phyloP scores from a whole-genome alignment of 2,888 invertebrate genomes.

The Trachelus troglodyta region DNA sequence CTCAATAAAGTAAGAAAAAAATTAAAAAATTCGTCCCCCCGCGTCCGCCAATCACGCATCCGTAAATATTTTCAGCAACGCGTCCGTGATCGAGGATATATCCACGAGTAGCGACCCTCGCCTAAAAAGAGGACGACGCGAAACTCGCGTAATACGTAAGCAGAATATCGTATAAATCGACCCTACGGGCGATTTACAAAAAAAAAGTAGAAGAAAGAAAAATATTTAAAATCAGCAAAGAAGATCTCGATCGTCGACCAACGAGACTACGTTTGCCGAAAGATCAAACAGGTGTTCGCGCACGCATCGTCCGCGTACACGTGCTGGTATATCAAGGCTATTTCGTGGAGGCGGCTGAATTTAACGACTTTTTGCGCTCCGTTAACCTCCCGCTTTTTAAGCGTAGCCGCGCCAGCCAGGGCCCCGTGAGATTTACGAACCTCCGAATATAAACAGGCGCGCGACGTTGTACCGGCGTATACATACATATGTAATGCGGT shows the following conservation, averaged over 20 bases:
- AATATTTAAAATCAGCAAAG: too few species aligned
- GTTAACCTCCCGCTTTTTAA: slow-evolving; percentile 34
- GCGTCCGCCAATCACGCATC: neutral
- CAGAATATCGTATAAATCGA: too few species aligned
- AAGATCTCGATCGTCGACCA: neutral
- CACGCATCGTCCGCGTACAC: slow-evolving; percentile 20
- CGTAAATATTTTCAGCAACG: neutral
- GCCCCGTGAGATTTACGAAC: neutral
- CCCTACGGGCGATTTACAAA: too few species aligned
- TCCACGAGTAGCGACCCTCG: too few species aligned
- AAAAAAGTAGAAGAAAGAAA: too few species aligned
- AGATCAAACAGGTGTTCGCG: slow-evolving; percentile 57
- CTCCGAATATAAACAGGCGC: neutral
- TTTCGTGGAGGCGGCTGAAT: slow-evolving; percentile 46
- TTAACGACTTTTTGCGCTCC: slow-evolving; percentile 46
- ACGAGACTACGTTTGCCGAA: slow-evolving; percentile 10
- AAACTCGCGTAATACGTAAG: too few species aligned
- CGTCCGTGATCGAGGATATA: too few species aligned
- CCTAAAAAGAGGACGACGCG: too few species aligned
- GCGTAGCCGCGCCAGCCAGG: neutral
- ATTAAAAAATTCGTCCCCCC: neutral
- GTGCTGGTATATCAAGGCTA: slow-evolving; percentile 19
- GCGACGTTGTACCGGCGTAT: neutral
- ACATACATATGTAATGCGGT: neutral
- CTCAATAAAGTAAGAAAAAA: neutral